Conservation (phyloP, 2,113 vertebrate genomes). For the Siniperca knerii region DNA sequence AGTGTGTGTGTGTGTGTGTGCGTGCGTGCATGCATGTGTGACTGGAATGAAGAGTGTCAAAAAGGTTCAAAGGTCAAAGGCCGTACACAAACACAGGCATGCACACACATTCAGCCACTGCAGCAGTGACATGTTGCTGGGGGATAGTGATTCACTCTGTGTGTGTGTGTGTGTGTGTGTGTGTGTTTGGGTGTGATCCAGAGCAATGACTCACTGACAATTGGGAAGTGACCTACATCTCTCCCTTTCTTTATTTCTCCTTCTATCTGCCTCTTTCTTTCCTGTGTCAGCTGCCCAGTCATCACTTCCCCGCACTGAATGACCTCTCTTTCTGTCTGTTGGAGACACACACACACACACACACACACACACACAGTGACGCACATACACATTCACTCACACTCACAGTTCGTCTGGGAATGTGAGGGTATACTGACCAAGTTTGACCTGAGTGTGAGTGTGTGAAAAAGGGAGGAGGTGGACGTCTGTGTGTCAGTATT, state of each 20-base stretch:
- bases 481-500: constrained; percentile 28
- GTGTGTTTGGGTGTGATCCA: constrained; percentile 63
- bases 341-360: constrained; percentile 18
- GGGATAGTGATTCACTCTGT: constrained; percentile 18
- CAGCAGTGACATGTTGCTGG: constrained; percentile 31
- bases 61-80: constrained; percentile 74
- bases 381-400: constrained; percentile 26
- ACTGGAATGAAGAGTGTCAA: constrained; percentile 58
- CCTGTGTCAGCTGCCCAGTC: constrained; percentile 80
- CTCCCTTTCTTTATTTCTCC: constrained; percentile 69
- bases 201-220: constrained; percentile 78
- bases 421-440: constrained; percentile 66
- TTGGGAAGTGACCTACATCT: constrained; percentile 81
- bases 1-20: constrained; percentile 25
- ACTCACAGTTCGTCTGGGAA: constrained; percentile 74
- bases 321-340: constrained; percentile 66
- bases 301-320: constrained; percentile 75
- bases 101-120: constrained; percentile 47
- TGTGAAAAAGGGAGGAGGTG: constrained; percentile 48
- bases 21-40: constrained; percentile 24
- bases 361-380: constrained; percentile 27
- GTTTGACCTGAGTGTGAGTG: constrained; percentile 67
- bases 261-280: constrained; percentile 77
- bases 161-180: constrained; percentile 32
- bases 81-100: constrained; percentile 31